Evolutionary conservation across 1,140 invertebrate species (phyloP).

Genomic region (Chionoecetes opilio): DNA sequence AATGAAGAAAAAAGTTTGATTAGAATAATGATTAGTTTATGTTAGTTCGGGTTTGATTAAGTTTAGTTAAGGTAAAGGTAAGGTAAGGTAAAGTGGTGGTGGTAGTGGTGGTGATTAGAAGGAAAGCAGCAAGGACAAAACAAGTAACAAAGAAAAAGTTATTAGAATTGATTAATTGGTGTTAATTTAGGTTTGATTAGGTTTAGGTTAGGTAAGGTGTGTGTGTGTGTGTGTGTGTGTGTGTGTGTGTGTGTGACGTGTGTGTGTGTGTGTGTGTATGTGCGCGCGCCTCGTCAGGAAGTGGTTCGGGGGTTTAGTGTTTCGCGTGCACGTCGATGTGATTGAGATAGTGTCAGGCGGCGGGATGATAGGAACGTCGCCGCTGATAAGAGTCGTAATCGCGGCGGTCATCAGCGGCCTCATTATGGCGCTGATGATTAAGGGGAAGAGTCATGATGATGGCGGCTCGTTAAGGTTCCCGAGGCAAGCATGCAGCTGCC

Average conservation of each 20-base stretch:
- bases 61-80: too few relatives aligned
- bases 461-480: constrained; percentile 2
- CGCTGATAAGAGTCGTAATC: constrained; percentile 39
- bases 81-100: background rate
- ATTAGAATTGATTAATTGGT: too few relatives aligned
- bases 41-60: too few relatives aligned
- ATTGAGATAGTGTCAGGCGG: constrained; percentile 42
- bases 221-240: too few relatives aligned
- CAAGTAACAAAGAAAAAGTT: too few relatives aligned
- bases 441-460: constrained; percentile 16
- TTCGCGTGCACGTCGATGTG: background rate
- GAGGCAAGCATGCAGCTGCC: constrained; percentile 1
- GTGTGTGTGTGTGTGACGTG: constrained; percentile 2
- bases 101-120: background rate
- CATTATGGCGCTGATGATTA: constrained; percentile 35
- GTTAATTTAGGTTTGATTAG: too few relatives aligned
- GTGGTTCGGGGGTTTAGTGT: background rate
- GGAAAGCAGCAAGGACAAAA: too few relatives aligned
- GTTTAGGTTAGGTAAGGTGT: too few relatives aligned
- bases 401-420: constrained; percentile 23
- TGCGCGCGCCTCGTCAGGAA: background rate
- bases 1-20: background rate
- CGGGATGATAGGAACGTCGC: background rate
- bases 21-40: too few relatives aligned
- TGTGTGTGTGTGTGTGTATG: constrained; percentile 8